Evolutionary conservation across 2,113 vertebrate genomes (phyloP).

Genomic region (Planiliza haematocheilus): DNA sequence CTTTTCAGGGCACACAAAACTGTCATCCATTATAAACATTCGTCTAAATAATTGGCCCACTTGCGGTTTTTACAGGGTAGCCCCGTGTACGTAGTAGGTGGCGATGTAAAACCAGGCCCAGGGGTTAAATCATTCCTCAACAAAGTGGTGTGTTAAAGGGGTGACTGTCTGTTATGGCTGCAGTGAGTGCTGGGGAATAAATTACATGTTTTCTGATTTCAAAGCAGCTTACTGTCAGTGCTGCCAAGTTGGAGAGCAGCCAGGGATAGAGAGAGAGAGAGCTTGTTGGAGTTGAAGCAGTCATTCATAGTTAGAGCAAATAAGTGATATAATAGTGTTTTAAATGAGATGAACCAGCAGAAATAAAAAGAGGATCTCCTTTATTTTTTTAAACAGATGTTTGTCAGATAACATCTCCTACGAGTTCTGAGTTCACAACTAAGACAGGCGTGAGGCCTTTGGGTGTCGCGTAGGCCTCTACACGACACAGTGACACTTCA

Average conservation of each 20-base stretch:
- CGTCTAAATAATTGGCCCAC: constrained; percentile 7
- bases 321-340: constrained; percentile 55
- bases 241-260: constrained; percentile 63
- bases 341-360: constrained; percentile 10
- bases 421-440: neutral
- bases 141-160: constrained; percentile 37
- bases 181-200: constrained; percentile 51
- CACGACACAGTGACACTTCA: constrained; percentile 42
- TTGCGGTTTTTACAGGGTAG: constrained; percentile 10
- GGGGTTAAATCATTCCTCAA: constrained; percentile 21
- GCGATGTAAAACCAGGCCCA: constrained; percentile 13
- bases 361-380: too few relatives aligned
- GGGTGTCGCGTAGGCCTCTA: constrained; percentile 11
- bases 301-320: constrained; percentile 69
- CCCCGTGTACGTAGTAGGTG: constrained; percentile 1
- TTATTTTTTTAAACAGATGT: too few relatives aligned
- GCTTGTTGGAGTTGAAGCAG: constrained; percentile 44
- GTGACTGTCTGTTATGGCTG: constrained; percentile 38
- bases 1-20: neutral
- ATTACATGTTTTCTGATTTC: constrained; percentile 72
- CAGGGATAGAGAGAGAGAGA: constrained; percentile 32
- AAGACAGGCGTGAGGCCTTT: constrained; percentile 1
- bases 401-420: neutral
- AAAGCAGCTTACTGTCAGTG: constrained; percentile 64
- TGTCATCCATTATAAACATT: constrained; percentile 12